A percentile compares a stretch with the other conserved stretches of the same genome.
These are phyloP conservation scores for Pluvianellus socialis DNA, from an alignment of 2,113 vertebrate species.

Conservation along the genomic window DNA sequence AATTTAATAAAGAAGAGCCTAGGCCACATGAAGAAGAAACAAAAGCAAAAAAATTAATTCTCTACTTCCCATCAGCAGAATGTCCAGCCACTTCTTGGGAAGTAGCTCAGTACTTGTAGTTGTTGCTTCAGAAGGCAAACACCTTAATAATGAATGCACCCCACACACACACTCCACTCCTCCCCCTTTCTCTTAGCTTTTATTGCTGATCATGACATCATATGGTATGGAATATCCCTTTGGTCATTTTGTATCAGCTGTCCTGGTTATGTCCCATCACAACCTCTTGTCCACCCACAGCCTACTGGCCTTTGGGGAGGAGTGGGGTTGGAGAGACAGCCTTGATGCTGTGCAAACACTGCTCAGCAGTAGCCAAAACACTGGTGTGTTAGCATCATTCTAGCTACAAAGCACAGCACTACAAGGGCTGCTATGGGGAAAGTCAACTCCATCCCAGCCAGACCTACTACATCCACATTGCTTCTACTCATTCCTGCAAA, in stretches of 20 bases:
- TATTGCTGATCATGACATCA: background rate
- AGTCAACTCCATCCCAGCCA: background rate
- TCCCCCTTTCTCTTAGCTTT: background rate
- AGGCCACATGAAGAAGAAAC: background rate
- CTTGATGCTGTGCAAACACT: background rate
- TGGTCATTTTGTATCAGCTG: background rate
- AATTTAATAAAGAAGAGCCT: background rate
- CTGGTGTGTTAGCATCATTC: background rate
- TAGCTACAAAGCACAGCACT: background rate
- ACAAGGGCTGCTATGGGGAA: background rate
- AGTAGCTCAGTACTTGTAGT: background rate
- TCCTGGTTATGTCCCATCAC: background rate
- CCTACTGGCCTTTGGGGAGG: background rate
- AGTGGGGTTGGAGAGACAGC: background rate
- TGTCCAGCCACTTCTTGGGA: background rate
- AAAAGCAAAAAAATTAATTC: background rate
- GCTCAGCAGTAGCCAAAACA: background rate
- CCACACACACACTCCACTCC: background rate
- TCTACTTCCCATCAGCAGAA: background rate
- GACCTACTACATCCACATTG: accelerated
- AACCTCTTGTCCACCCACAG: background rate
- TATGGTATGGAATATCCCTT: background rate
- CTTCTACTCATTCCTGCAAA: background rate
- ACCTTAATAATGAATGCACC: background rate
- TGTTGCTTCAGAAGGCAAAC: background rate